Evolutionary conservation across 2,113 vertebrate species (phyloP).

Genomic region (Talpa occidentalis): DNA sequence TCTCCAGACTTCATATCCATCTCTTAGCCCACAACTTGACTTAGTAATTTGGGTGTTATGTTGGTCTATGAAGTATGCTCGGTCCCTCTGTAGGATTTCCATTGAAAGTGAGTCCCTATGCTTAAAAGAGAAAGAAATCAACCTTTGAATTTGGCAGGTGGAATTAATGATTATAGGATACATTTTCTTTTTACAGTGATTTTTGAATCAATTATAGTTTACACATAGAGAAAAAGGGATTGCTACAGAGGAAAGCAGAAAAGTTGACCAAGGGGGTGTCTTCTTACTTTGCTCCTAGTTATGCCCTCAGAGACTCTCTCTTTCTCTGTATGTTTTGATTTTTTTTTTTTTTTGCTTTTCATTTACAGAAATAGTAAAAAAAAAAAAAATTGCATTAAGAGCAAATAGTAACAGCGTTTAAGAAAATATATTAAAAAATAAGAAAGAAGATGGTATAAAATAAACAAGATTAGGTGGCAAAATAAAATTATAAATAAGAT

Average conservation of each 20-base stretch:
- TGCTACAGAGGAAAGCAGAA: not conserved
- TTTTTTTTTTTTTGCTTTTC: not conserved
- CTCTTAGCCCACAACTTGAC: not conserved
- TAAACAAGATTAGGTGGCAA: not conserved
- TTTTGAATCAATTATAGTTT: not conserved
- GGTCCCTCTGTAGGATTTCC: not conserved
- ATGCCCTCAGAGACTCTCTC: not conserved
- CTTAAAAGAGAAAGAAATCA: not conserved
- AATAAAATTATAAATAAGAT: conserved; percentile 32
- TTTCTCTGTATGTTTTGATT: not conserved
- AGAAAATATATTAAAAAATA: not conserved
- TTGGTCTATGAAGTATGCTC: not conserved
- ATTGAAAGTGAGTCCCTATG: not conserved
- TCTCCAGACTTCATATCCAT: not conserved
- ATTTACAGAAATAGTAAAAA: not conserved
- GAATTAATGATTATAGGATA: not conserved
- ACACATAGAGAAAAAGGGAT: not conserved
- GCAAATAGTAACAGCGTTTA: not conserved
- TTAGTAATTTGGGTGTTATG: not conserved
- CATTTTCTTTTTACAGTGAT: not conserved
- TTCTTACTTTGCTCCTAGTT: not conserved
- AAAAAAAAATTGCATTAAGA: not conserved
- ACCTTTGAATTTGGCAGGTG: not conserved
- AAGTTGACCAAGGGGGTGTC: not conserved
- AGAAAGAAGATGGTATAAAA: not conserved